These are phyloP conservation scores for Pogonocichla stellata DNA, from an alignment of 2,113 vertebrate species.

Conservation along the genomic window DNA sequence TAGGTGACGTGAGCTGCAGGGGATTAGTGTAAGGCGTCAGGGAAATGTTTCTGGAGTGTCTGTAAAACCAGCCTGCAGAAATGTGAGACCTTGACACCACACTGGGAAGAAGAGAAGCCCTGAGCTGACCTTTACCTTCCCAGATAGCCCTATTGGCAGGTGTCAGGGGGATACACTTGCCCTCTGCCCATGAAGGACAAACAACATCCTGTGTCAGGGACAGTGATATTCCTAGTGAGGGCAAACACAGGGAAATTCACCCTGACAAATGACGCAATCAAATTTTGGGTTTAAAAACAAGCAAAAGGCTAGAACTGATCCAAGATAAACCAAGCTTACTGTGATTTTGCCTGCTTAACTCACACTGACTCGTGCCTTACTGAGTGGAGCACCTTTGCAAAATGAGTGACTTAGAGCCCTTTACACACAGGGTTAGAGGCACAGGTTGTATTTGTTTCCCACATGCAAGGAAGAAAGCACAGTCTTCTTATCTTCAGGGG, in stretches of 20 bases:
- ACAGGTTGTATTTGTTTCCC: not conserved
- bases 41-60: not conserved
- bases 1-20: not conserved
- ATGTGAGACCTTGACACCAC: conserved; percentile 1
- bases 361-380: not conserved
- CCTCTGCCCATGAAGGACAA: not conserved
- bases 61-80: conserved; percentile 19
- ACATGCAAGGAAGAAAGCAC: not conserved
- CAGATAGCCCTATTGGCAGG: conserved; percentile 37
- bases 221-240: not conserved
- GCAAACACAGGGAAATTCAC: not conserved
- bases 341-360: not conserved
- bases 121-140: conserved; percentile 35
- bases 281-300: not conserved
- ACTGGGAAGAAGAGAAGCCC: conserved; percentile 18
- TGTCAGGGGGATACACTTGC: not conserved
- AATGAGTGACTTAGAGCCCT: not conserved
- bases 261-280: not conserved
- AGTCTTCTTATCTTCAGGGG: not conserved
- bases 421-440: not conserved
- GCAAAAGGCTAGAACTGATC: not conserved
- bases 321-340: not conserved
- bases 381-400: not conserved
- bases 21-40: not conserved
- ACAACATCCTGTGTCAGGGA: not conserved